These are phyloP conservation scores for Argynnis bischoffii DNA, from an alignment of 2,888 invertebrate genomes.

Conservation along the genomic window DNA sequence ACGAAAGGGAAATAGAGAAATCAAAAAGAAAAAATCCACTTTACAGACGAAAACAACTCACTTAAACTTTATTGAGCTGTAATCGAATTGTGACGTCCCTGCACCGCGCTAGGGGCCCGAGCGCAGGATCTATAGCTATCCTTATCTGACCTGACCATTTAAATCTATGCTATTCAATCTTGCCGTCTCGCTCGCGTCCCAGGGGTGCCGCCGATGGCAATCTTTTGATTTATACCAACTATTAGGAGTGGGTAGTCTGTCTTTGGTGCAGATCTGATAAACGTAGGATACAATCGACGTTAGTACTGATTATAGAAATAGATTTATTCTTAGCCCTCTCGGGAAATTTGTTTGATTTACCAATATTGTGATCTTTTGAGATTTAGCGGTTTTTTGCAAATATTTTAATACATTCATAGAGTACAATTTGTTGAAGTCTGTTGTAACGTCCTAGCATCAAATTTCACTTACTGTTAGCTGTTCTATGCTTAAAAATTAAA, in stretches of 20 bases:
- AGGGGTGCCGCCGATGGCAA: constrained; percentile 81
- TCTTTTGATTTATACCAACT: constrained; percentile 83
- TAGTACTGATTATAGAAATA: constrained; percentile 76
- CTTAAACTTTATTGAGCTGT: constrained; percentile 83
- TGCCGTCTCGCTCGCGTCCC: constrained; percentile 81
- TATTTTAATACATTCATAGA: too few relatives aligned
- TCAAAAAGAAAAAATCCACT: constrained; percentile 79
- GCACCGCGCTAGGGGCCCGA: constrained; percentile 63
- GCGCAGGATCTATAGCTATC: constrained; percentile 74
- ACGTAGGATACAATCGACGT: constrained; percentile 70
- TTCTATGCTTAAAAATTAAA: too few relatives aligned
- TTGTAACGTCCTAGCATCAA: too few relatives aligned
- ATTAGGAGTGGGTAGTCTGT: constrained; percentile 80
- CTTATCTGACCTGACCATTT: constrained; percentile 81
- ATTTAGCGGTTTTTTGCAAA: neutral
- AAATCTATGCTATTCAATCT: constrained; percentile 83
- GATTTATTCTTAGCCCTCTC: constrained; percentile 59
- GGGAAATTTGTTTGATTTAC: constrained; percentile 40
- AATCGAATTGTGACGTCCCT: constrained; percentile 83
- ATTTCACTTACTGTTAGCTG: too few relatives aligned
- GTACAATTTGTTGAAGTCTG: too few relatives aligned
- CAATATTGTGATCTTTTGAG: constrained; percentile 26
- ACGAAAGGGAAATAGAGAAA: constrained; percentile 63
- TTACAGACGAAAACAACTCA: constrained; percentile 82
- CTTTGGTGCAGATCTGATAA: constrained; percentile 76